Conservation (phyloP, 2,888 invertebrate species). For the Drosophila helvetica region DNA sequence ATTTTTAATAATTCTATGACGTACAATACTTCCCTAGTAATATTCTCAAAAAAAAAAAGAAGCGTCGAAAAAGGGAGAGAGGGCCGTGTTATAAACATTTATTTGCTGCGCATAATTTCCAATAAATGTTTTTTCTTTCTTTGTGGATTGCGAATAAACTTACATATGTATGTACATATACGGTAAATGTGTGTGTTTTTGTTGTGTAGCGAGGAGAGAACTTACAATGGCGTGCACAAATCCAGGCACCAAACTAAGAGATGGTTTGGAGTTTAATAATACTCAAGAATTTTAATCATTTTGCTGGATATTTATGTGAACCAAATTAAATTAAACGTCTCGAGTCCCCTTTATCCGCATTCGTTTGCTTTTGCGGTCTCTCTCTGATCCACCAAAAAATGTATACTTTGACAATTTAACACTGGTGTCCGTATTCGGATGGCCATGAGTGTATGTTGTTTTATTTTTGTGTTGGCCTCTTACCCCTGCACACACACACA, state of each 20-base stretch:
- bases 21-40: not conserved
- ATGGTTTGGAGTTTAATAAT: not conserved
- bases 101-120: conserved; percentile 54
- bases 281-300: not conserved
- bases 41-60: not conserved
- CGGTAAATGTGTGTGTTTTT: not conserved
- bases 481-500: conserved; percentile 21
- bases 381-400: not conserved
- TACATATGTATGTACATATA: not conserved
- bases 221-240: not conserved
- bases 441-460: conserved; percentile 39
- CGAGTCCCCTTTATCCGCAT: not conserved
- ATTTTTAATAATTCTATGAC: not conserved
- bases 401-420: not conserved
- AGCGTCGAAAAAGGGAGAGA: not conserved
- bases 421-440: conserved; percentile 9
- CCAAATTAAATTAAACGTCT: not conserved
- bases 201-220: not conserved
- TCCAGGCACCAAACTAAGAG: not conserved
- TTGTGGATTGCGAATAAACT: not conserved
- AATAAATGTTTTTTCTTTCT: conserved; percentile 16
- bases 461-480: conserved; percentile 47
- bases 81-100: conserved; percentile 48
- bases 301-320: not conserved
- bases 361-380: not conserved